Evolutionary conservation across 2,113 vertebrate genomes (phyloP).

Genomic region (Regulus satrapa): DNA sequence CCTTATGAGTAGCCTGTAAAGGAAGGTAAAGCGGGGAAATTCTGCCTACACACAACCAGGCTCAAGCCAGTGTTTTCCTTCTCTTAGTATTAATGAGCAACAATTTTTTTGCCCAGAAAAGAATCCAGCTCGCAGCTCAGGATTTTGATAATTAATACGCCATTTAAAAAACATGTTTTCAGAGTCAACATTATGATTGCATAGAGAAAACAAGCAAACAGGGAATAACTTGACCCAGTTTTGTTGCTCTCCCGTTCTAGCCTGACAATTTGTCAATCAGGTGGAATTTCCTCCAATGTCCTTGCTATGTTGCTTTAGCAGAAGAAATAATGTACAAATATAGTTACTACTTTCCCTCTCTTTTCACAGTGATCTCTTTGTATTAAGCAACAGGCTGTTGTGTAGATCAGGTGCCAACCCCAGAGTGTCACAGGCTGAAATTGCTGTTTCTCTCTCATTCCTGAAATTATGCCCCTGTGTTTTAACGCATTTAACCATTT

Average conservation of each 20-base stretch:
- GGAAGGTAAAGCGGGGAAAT: neutral
- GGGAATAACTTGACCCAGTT: neutral
- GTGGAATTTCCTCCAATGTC: neutral
- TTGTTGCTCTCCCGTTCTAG: neutral
- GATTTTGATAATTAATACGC: conserved; percentile 2
- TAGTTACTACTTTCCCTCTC: neutral
- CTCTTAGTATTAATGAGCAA: conserved; percentile 20
- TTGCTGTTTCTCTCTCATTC: neutral
- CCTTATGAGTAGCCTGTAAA: neutral
- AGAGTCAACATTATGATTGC: neutral
- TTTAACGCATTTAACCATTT: neutral
- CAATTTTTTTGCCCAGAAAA: conserved; percentile 10
- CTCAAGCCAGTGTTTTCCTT: conserved; percentile 27
- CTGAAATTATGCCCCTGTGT: neutral
- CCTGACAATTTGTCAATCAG: conserved; percentile 29
- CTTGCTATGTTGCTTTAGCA: neutral
- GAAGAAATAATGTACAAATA: conserved; percentile 21
- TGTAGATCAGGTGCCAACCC: neutral
- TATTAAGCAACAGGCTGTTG: conserved; percentile 31
- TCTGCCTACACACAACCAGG: neutral
- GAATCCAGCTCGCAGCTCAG: neutral
- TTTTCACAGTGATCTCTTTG: conserved; percentile 52
- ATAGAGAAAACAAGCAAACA: conserved; percentile 24
- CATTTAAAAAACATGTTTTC: conserved; percentile 3
- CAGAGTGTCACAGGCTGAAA: neutral